phyloP scores from a whole-genome alignment of 2,888 invertebrate species.

The Nomada fabriciana region DNA sequence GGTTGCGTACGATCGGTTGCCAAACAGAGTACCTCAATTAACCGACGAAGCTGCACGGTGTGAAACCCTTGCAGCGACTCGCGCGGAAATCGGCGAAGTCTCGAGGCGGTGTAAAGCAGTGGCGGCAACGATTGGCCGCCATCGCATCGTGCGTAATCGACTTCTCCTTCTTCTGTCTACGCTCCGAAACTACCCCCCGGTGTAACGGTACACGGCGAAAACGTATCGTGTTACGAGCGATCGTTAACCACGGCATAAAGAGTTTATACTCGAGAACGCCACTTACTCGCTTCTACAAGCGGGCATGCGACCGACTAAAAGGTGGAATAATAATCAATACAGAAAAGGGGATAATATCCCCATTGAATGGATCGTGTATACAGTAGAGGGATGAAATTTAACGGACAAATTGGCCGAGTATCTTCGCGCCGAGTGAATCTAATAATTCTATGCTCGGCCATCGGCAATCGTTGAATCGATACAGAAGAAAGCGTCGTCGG shows the following conservation, averaged over 20 bases:
- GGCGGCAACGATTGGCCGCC: constrained; percentile 35
- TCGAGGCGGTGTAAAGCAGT: constrained; percentile 16
- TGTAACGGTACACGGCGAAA: constrained; percentile 80
- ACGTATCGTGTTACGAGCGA: constrained; percentile 81
- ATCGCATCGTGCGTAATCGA: constrained; percentile 73
- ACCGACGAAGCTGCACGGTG: background rate
- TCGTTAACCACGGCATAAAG: constrained; percentile 79
- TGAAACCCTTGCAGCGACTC: constrained; percentile 9
- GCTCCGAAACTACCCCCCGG: constrained; percentile 71
- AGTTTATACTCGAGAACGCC: constrained; percentile 73
- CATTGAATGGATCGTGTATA: constrained; percentile 22
- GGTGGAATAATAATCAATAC: constrained; percentile 71
- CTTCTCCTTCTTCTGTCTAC: constrained; percentile 75
- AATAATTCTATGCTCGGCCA: constrained; percentile 31
- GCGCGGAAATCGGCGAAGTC: constrained; percentile 19
- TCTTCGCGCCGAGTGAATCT: constrained; percentile 16
- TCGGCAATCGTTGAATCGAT: constrained; percentile 17
- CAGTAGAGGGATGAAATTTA: constrained; percentile 49
- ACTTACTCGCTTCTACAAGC: constrained; percentile 58
- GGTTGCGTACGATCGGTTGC: constrained; percentile 11
- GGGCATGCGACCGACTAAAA: constrained; percentile 47
- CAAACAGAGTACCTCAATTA: background rate
- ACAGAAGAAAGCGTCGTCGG: background rate
- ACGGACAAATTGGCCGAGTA: constrained; percentile 63
- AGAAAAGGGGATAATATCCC: constrained; percentile 56